phyloP scores from a whole-genome alignment of 2,797 vertebrate species.

The Dendrocincla tyrannina region DNA sequence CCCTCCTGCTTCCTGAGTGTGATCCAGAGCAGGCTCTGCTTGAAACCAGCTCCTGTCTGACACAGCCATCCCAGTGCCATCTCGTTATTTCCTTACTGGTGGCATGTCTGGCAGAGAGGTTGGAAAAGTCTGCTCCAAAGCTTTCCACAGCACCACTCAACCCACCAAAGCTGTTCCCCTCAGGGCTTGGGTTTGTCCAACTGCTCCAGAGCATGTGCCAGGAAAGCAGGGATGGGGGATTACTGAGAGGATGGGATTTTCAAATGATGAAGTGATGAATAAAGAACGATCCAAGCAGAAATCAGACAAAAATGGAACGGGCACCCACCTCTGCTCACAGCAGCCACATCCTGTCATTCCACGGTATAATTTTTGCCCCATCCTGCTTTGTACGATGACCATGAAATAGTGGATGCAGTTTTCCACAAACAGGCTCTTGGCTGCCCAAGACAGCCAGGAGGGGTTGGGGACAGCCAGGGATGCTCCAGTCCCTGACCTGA shows the following conservation, averaged over 20 bases:
- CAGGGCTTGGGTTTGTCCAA: background rate
- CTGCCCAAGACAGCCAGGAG: background rate
- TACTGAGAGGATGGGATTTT: background rate
- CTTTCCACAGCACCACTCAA: fast-evolving
- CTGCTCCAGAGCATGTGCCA: fast-evolving
- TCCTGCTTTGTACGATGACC: background rate
- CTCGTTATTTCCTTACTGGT: background rate
- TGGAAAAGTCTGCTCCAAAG: background rate
- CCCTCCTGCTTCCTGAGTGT: fast-evolving
- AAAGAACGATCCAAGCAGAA: background rate
- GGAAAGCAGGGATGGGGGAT: background rate
- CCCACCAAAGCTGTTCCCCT: fast-evolving
- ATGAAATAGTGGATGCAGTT: background rate
- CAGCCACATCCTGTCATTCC: fast-evolving
- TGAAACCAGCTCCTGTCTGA: fast-evolving
- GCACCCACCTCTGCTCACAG: background rate
- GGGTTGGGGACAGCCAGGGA: background rate
- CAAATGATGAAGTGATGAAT: background rate
- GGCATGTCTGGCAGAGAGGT: background rate
- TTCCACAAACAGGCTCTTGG: background rate
- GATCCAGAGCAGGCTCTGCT: background rate
- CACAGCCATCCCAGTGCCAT: background rate
- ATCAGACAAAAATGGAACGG: background rate
- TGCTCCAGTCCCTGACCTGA: background rate
- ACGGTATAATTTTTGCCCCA: fast-evolving